A percentile compares a stretch with the other conserved stretches of the same genome.
Conservation (phyloP, 2,888 invertebrate species). For the Trissonchulus latispiculum region DNA sequence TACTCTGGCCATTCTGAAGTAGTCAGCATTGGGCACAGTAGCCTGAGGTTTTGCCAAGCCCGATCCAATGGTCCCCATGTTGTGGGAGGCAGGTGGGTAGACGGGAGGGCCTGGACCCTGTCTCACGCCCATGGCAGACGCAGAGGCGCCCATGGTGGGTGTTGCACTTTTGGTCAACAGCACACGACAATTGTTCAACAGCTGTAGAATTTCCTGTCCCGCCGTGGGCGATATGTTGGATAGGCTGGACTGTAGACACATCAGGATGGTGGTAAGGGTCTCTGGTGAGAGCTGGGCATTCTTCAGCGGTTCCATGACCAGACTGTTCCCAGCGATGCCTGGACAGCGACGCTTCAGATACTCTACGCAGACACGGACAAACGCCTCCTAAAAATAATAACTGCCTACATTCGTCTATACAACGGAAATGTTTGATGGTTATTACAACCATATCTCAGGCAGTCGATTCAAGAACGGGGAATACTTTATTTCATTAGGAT, state of each 20-base stretch:
- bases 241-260: constrained; percentile 63
- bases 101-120: background rate
- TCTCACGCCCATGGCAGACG: background rate
- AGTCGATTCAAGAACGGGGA: background rate
- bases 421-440: too few species aligned
- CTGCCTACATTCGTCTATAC: background rate
- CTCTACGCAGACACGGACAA: constrained; percentile 47
- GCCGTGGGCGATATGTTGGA: constrained; percentile 6
- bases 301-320: constrained; percentile 26
- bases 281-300: constrained; percentile 67
- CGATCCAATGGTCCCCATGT: background rate
- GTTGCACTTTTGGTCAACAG: constrained; percentile 11
- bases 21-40: background rate
- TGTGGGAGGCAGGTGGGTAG: background rate
- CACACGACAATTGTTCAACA: constrained; percentile 11
- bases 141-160: background rate
- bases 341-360: constrained; percentile 65
- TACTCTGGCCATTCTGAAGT: background rate
- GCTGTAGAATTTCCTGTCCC: constrained; percentile 3
- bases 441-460: too few species aligned
- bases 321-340: constrained; percentile 60
- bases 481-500: too few species aligned
- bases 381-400: constrained; percentile 43
- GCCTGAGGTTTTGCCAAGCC: background rate
- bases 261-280: constrained; percentile 75